A percentile compares a stretch with the other conserved stretches of the same genome.
These are phyloP conservation scores for Cephus pulcher DNA, from an alignment of 2,888 invertebrate genomes.

Conservation along the genomic window DNA sequence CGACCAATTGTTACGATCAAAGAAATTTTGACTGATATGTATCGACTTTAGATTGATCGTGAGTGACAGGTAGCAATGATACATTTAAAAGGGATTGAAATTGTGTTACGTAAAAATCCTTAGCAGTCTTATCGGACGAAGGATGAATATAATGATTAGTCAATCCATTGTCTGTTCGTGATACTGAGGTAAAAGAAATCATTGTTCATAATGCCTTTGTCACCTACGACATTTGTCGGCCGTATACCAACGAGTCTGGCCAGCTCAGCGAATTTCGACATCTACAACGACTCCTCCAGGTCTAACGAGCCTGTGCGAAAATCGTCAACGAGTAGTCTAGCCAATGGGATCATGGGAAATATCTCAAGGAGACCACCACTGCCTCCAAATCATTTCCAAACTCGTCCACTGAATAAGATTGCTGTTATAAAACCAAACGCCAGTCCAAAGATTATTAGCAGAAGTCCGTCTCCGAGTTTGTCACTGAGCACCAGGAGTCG, in stretches of 20 bases:
- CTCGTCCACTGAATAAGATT: slow-evolving; percentile 36
- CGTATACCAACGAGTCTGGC: slow-evolving; percentile 24
- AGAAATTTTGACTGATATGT: neutral
- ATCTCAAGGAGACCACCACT: slow-evolving; percentile 34
- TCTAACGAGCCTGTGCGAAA: slow-evolving; percentile 1
- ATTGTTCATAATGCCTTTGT: slow-evolving; percentile 42
- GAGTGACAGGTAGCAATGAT: neutral
- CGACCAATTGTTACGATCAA: neutral
- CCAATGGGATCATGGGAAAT: slow-evolving; percentile 20
- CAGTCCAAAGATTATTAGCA: slow-evolving; percentile 30
- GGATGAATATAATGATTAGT: neutral
- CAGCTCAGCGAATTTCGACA: slow-evolving; percentile 12
- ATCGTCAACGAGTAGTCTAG: slow-evolving; percentile 14
- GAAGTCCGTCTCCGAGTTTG: slow-evolving; percentile 43
- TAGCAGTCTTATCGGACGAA: neutral
- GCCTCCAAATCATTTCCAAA: slow-evolving; percentile 38
- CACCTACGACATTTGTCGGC: slow-evolving; percentile 44
- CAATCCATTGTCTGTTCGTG: neutral
- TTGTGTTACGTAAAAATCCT: slow-evolving; percentile 12
- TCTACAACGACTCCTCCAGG: slow-evolving; percentile 3
- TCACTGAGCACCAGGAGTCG: slow-evolving; percentile 26
- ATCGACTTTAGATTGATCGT: neutral
- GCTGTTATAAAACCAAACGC: slow-evolving; percentile 35
- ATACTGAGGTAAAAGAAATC: neutral
- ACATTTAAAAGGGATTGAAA: neutral